These are phyloP conservation scores for Nephrotoma appendiculata DNA, from an alignment of 2,888 invertebrate genomes.

Conservation along the genomic window DNA sequence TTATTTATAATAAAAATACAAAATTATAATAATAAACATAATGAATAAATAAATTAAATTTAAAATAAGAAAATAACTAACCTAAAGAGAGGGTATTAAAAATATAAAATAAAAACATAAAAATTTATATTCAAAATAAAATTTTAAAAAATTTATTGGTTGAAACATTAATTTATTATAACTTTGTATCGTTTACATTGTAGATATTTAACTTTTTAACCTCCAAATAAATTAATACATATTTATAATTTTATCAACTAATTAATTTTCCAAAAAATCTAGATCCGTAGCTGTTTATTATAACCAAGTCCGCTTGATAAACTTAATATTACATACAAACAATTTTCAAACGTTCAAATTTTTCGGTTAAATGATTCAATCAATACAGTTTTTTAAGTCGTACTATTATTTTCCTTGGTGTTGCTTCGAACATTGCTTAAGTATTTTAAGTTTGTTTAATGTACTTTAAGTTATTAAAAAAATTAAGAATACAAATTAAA, in stretches of 20 bases:
- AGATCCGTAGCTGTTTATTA: not conserved
- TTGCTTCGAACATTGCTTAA: not conserved
- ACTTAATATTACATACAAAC: not conserved
- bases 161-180: not conserved
- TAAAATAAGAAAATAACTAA: not conserved
- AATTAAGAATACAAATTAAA: not conserved
- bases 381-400: not conserved
- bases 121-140: not conserved
- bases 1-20: not conserved
- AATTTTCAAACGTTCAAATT: not conserved
- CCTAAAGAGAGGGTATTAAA: not conserved
- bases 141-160: not conserved
- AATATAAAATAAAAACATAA: not conserved
- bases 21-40: not conserved
- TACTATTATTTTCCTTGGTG: not conserved
- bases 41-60: not conserved
- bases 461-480: not conserved
- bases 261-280: not conserved
- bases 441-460: not conserved
- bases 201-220: not conserved
- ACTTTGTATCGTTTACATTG: not conserved
- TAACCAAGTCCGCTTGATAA: not conserved
- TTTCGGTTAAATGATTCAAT: not conserved
- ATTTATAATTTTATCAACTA: not conserved
- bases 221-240: not conserved